Evolutionary conservation across 2,113 vertebrate species (phyloP).

Genomic region (Drymodes brunneopygia): DNA sequence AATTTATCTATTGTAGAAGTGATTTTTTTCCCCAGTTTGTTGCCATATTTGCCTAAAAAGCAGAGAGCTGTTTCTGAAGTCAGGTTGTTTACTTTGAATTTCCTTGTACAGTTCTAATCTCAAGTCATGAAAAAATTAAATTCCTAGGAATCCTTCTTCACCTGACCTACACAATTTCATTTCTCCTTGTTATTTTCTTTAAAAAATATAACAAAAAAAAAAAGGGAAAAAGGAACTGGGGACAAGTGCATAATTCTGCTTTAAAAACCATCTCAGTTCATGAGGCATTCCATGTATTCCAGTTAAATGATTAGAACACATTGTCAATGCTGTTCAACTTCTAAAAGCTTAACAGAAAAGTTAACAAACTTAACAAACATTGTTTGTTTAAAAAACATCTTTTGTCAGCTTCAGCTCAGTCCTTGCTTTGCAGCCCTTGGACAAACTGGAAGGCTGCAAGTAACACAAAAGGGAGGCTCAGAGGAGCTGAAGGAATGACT

Average conservation of each 20-base stretch:
- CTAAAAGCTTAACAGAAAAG: background rate
- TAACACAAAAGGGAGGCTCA: background rate
- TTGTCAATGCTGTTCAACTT: background rate
- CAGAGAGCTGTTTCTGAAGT: background rate
- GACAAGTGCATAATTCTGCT: background rate
- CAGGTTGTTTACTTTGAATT: background rate
- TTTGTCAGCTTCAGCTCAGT: background rate
- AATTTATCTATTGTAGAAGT: background rate
- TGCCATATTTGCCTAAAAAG: background rate
- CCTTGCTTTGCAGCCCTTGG: background rate
- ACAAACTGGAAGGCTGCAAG: background rate
- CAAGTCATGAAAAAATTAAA: background rate
- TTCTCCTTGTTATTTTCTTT: background rate
- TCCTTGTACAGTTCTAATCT: background rate
- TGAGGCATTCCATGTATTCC: background rate
- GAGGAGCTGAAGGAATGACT: background rate
- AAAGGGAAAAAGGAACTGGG: rapidly evolving
- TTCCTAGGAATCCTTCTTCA: background rate
- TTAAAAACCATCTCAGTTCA: background rate
- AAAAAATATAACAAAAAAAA: background rate
- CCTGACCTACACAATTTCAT: background rate
- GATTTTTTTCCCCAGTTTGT: background rate
- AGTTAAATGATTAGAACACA: background rate
- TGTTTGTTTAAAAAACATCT: no score
- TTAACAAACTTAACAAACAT: no score